Conservation (phyloP, 2,888 invertebrate genomes). For the Heteromurus nitidus region DNA sequence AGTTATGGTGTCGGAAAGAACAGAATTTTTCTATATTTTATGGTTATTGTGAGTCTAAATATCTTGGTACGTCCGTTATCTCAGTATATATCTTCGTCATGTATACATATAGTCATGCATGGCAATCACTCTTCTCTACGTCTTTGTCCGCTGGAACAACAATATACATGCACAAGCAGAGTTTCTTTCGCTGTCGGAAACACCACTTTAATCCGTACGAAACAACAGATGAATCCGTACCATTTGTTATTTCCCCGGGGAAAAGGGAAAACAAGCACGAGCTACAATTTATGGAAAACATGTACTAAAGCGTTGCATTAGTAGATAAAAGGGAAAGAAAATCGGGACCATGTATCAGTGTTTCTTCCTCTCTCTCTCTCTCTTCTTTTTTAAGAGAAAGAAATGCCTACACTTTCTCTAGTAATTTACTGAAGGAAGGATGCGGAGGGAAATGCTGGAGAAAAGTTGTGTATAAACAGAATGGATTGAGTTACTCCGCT, state of each 20-base stretch:
- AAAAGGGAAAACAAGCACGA: neutral
- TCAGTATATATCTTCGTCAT: no score
- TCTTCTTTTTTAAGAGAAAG: neutral
- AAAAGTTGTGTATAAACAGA: neutral
- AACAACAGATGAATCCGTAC: conserved; percentile 47
- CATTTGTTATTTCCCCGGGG: conserved; percentile 57
- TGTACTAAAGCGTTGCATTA: neutral
- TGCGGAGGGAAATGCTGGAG: neutral
- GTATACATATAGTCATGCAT: no score
- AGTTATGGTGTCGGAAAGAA: no score
- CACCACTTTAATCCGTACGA: conserved; percentile 34
- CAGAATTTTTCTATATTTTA: no score
- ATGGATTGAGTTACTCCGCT: neutral
- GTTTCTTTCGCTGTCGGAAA: conserved; percentile 22
- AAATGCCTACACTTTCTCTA: neutral
- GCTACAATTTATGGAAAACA: conserved; percentile 15
- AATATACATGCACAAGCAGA: conserved; percentile 34
- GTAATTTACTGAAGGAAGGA: neutral
- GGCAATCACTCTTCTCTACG: no score
- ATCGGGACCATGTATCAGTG: neutral
- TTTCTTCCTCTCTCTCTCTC: neutral
- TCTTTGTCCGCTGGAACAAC: neutral
- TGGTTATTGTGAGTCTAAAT: no score
- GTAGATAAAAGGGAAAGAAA: neutral
- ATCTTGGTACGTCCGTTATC: no score